Percentiles rank a stretch among this genome's conserved stretches.
These are phyloP conservation scores for Rhea americana DNA, from an alignment of 2,113 vertebrate species.

Conservation along the genomic window DNA sequence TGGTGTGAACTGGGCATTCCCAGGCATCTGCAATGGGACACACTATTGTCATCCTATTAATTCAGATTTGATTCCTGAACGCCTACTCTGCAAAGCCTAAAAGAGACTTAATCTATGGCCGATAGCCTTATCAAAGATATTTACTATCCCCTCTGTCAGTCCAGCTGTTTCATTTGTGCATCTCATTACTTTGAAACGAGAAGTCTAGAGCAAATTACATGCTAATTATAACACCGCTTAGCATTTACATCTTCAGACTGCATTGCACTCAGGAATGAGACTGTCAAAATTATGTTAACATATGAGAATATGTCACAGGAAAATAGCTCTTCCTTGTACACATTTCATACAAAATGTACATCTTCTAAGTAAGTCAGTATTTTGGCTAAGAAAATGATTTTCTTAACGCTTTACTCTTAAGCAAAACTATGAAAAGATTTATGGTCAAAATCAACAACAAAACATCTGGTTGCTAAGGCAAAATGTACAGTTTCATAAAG, in stretches of 20 bases:
- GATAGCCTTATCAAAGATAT: background rate
- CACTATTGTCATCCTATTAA: background rate
- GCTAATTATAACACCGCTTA: constrained; percentile 53
- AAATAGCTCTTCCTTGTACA: constrained; percentile 14
- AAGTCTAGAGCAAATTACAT: constrained; percentile 12
- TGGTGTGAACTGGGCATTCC: accelerated
- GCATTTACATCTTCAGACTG: constrained; percentile 2
- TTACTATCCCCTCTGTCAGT: background rate
- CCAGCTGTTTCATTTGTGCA: constrained; percentile 2
- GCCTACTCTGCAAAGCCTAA: accelerated
- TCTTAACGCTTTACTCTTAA: background rate
- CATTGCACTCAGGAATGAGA: background rate
- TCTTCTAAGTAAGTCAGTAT: background rate
- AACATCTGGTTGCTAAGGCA: background rate
- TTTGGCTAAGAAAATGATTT: constrained; percentile 41
- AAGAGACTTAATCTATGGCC: background rate
- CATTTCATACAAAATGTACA: background rate
- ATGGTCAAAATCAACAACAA: background rate
- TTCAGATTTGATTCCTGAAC: background rate
- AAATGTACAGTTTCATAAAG: background rate
- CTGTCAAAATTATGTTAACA: constrained; percentile 56
- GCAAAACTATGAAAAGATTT: constrained; percentile 9
- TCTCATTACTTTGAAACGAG: constrained; percentile 22
- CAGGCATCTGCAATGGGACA: background rate
- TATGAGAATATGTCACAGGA: constrained; percentile 40